Conservation (phyloP, 2,888 invertebrate genomes). For the Rhodophaea formosa region DNA sequence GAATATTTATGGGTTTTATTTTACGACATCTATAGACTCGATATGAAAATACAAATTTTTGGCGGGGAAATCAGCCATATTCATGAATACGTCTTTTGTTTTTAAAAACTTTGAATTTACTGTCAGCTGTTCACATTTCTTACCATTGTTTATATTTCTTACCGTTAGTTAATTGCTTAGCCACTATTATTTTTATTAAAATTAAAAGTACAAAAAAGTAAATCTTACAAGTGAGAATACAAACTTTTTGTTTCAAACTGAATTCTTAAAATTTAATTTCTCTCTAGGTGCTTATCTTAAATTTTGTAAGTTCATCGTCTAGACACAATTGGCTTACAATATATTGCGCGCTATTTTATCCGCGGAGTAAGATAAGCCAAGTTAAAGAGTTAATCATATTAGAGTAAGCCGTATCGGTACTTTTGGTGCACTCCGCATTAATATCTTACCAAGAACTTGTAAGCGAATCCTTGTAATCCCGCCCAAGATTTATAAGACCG, state of each 20-base stretch:
- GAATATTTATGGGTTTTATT: too few species aligned
- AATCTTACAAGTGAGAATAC: too few species aligned
- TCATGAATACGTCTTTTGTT: too few species aligned
- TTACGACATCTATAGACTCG: too few species aligned
- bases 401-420: conserved; percentile 48
- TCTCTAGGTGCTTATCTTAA: not conserved
- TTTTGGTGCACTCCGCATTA: conserved; percentile 57
- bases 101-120: too few species aligned
- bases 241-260: not conserved
- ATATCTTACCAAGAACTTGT: conserved; percentile 65
- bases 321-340: conserved; percentile 15
- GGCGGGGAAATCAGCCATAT: too few species aligned
- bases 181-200: too few species aligned
- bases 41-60: too few species aligned
- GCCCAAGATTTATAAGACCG: conserved; percentile 63
- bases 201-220: too few species aligned
- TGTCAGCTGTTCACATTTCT: too few species aligned
- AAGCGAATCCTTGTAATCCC: conserved; percentile 65
- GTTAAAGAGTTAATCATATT: conserved; percentile 41
- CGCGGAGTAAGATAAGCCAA: conserved; percentile 15
- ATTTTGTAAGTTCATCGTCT: conserved; percentile 7
- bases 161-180: too few species aligned
- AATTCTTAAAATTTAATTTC: not conserved
- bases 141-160: too few species aligned
- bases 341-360: conserved; percentile 7